Base-by-base conservation (phyloP, 2,888 invertebrate genomes). In the Rhimphoctona megacephalus region DNA sequence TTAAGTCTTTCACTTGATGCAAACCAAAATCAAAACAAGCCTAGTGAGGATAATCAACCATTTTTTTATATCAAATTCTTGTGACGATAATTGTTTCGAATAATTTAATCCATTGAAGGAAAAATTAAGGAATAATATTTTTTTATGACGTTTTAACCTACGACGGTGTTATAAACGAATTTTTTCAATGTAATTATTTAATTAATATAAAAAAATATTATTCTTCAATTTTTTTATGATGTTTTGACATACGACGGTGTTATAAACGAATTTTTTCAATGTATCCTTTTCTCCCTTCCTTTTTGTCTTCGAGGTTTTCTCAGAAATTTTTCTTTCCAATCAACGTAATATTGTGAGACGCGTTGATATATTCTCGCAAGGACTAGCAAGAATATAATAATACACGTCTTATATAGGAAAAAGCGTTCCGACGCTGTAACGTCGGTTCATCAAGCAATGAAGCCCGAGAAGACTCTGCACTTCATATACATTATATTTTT, bases 341-440 rank as follows among this genome's bases (percentile, higher is more conserved):
- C 82, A 85, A 80, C 83, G 66, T 70, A 76, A 81, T 81, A 84
- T 84, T 81, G 83, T 84, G 84, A 81, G 78, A 76, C 79, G 79
- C 57, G 17, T 11, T 30, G 30, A 61, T 39, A 9, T 78, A 73
- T 73, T 66, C 66, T 83, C 81, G 77, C 67, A 61, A 78, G 74
- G 86, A 84, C 49, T 19, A 39, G 52, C 72, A 17, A 22, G 80
- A 57, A 54, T 30, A n/a, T n/a, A 54, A 17, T 22, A 25, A 61
- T 30, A 61, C 25, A 57, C 57, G 0, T 4, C 14, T 17, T 17
- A 61, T 30, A 57, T 19, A 25, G 19, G 30, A 33, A 1, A 39
- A 39, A 46, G 22, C 46, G 64, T 39, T 46, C 67, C 52, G 43
- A 43, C 74, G 49, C 11, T n/a, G 17, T 36, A 33, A 30, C 70